These are phyloP conservation scores for Empidonax alnorum DNA, from an alignment of 2,113 vertebrate genomes.

Conservation along the genomic window DNA sequence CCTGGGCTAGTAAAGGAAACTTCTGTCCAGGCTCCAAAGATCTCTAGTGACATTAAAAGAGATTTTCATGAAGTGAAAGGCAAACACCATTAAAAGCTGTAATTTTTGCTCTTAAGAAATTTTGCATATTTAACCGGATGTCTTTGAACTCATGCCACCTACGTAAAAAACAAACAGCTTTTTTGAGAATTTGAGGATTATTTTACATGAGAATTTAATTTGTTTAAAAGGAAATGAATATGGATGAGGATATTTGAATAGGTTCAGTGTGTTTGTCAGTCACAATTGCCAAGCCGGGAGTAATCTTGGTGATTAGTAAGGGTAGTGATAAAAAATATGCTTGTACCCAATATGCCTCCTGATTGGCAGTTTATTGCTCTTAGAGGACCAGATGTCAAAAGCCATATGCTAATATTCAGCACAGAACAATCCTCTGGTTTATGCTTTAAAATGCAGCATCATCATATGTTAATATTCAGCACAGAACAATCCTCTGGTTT, in stretches of 20 bases:
- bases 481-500: neutral
- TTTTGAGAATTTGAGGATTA: slow-evolving; percentile 65
- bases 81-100: slow-evolving; percentile 54
- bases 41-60: slow-evolving; percentile 33
- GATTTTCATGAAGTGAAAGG: slow-evolving; percentile 53
- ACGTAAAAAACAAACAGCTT: slow-evolving; percentile 56
- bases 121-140: slow-evolving; percentile 63
- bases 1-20: slow-evolving; percentile 12
- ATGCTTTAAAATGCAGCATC: neutral
- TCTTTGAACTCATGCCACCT: slow-evolving; percentile 55
- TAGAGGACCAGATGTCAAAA: slow-evolving; percentile 48
- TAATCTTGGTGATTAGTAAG: slow-evolving; percentile 68
- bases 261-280: slow-evolving; percentile 50
- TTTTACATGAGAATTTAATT: slow-evolving; percentile 68
- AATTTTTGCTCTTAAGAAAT: slow-evolving; percentile 63
- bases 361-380: slow-evolving; percentile 42
- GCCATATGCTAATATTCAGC: slow-evolving; percentile 56
- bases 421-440: slow-evolving; percentile 4
- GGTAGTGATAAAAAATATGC: slow-evolving; percentile 54
- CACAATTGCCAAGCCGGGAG: slow-evolving; percentile 61
- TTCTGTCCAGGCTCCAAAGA: slow-evolving; percentile 11
- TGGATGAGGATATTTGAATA: slow-evolving; percentile 64
- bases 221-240: slow-evolving; percentile 68
- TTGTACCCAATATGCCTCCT: slow-evolving; percentile 6
- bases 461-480: slow-evolving; percentile 25